Conservation (phyloP, 2,797 vertebrate genomes). For the Myiotriccus ornatus region DNA sequence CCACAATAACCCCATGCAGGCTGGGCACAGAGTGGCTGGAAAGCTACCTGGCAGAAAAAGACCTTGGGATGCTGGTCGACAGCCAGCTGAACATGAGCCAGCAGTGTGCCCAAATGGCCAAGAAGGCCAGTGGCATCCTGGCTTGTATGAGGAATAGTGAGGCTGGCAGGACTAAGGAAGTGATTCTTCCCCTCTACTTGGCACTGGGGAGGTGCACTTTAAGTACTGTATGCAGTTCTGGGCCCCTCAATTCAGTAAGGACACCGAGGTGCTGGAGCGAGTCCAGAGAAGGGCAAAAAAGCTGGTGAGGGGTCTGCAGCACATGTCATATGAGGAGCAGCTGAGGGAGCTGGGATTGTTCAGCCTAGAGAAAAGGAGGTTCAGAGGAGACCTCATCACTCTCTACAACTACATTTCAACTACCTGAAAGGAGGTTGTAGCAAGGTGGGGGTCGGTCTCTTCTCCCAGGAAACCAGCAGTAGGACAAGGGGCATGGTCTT, state of each 20-base stretch:
- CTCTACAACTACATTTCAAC: not conserved
- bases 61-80: not conserved
- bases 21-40: not conserved
- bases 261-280: not conserved
- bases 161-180: not conserved
- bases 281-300: not conserved
- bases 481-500: not conserved
- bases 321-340: not conserved
- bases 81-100: not conserved
- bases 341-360: not conserved
- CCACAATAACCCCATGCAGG: not conserved
- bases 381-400: not conserved
- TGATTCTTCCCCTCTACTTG: fast-evolving
- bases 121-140: not conserved
- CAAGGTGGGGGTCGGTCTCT: fast-evolving
- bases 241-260: not conserved
- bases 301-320: not conserved
- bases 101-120: too few species aligned
- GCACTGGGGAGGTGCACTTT: not conserved
- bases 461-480: not conserved
- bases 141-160: not conserved
- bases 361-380: not conserved
- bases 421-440: not conserved
- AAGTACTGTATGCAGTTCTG: too few species aligned
- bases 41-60: not conserved